Evolutionary conservation across 2,888 invertebrate genomes (phyloP), one percentile per base, ranked within the genome.

Genomic region (Melanophora roralis): DNA sequence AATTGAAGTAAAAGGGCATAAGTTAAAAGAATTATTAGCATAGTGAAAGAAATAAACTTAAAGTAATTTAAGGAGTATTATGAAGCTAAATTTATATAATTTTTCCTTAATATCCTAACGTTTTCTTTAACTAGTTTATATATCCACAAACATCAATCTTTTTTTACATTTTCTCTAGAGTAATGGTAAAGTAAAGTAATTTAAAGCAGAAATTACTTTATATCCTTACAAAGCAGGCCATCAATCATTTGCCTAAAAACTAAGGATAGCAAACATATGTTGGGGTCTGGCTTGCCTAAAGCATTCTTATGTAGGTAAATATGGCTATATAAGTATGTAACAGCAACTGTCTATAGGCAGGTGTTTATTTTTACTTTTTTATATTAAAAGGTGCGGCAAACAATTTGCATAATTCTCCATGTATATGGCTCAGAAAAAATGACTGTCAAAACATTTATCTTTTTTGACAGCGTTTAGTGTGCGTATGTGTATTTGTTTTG

Each of bases 371-470:
- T 12, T 40, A n/a, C 21, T 38, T 7, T 14, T 21, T 57, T 16
- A 0, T 43, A 14, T 45, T 6, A 11, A 40, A 45, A 62, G 59
- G 73, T 64, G 43, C 12, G 36, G 14, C 34, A 32, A 49, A 45
- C 9, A 53, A 40, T 77, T 71, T 51, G 27, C 51, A 67, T 65
- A 72, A 59, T 45, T 53, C 34, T 34, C 6, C n/a, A n/a, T n/a
- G n/a, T 69, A 23, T 14, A 27, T 43, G 43, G 9, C 23, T 40
- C 38, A 14, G 21, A 21, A 86, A 82, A 86, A 83, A 86, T 12
- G 57, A 85, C 86, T 86, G 84, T 82, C 81, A 81, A 82, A 84
- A 81, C 85, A 86, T 87, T 86, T 86, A 85, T 87, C 84, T 84
- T 83, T 34, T 85, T 84, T 78, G 80, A 78, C 76, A 68, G 64